Base-by-base conservation (phyloP, 2,888 invertebrate species). In the Prosopocoilus inquinatus region DNA sequence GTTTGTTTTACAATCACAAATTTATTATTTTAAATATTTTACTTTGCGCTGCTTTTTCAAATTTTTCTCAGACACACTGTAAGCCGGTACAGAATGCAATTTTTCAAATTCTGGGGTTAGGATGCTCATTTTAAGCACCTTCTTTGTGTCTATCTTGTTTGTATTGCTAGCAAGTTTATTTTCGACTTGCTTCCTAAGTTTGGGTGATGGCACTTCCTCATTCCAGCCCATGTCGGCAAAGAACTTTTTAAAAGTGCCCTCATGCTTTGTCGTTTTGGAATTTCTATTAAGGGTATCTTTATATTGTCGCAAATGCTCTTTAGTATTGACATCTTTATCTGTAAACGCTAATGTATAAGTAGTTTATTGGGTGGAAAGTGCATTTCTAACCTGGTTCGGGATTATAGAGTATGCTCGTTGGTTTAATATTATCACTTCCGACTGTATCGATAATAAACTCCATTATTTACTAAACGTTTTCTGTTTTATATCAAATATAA, bases 101-200 rank as follows among this genome's bases (percentile, higher is more conserved):
- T 85, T 81, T 66, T 90, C 89, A 65, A 88, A 82, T 1, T 86
- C 88, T 1, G 86, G 82, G 47, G 81, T 80, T 54, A 89, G 71
- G 9, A 80, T 73, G 41, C 86, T 84, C 58, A 84, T 87, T 64
- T 84, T 74, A 75, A 90, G 78, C 57, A 85, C 75, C 60, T 85
- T 80, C 3, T 83, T 82, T 38, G 81, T 73, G 65, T 84, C 77
- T 11, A 59, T 46, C 78, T 8, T 80, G 79, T 1, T 78, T 78
- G 34, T 79, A 77, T 51, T 69, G 41, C 53, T 77, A 75, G 34
- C 77, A 62, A 63, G 79, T 78, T 1, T 77, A 76, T 64, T 59
- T 58, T 34, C 46, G 53, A 50, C 50, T 53, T 8, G 58, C 47
- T 44, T 56, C 4, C 15, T 20, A 2, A 1, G 36, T 11, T 39